Evolutionary conservation across 2,797 vertebrate species (phyloP).

Genomic region (Mallotus villosus): DNA sequence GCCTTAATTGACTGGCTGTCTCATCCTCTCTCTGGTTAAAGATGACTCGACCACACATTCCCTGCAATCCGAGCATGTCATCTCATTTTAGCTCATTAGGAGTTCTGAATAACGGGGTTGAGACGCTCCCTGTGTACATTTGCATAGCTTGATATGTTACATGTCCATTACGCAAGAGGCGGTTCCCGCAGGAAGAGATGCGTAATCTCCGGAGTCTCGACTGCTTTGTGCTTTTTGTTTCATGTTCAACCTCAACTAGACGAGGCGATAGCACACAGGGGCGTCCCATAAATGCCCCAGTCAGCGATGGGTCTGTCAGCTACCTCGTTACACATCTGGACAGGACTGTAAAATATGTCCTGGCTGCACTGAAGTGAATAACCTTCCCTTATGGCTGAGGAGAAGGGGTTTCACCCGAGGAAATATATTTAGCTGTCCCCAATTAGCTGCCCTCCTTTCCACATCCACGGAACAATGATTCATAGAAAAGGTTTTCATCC

Average conservation of each 20-base stretch:
- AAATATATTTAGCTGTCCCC: conserved; percentile 80
- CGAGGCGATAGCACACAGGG: background rate
- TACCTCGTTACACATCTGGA: conserved; percentile 34
- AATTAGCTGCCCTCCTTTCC: conserved; percentile 78
- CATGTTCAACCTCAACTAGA: background rate
- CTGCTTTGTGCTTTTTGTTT: background rate
- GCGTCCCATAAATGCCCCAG: background rate
- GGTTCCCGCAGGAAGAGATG: background rate
- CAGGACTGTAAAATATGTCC: conserved; percentile 43
- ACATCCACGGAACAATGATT: conserved; percentile 35
- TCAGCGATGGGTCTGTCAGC: conserved; percentile 25
- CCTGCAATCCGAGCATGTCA: conserved; percentile 2
- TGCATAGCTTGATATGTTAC: background rate
- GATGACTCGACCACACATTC: background rate
- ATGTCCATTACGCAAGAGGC: background rate
- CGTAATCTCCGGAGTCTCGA: background rate
- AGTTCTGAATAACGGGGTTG: background rate
- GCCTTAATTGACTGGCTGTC: conserved; percentile 6
- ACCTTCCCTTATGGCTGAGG: conserved; percentile 53
- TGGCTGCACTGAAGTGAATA: conserved; percentile 41
- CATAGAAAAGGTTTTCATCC: conserved; percentile 39
- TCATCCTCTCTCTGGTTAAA: conserved; percentile 5
- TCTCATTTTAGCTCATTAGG: conserved; percentile 4
- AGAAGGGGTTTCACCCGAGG: conserved; percentile 51
- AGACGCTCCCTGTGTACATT: background rate